A percentile compares a stretch with the other conserved stretches of the same genome.
Conservation (phyloP, 2,888 invertebrate species). For the Galerucella calmariensis region DNA sequence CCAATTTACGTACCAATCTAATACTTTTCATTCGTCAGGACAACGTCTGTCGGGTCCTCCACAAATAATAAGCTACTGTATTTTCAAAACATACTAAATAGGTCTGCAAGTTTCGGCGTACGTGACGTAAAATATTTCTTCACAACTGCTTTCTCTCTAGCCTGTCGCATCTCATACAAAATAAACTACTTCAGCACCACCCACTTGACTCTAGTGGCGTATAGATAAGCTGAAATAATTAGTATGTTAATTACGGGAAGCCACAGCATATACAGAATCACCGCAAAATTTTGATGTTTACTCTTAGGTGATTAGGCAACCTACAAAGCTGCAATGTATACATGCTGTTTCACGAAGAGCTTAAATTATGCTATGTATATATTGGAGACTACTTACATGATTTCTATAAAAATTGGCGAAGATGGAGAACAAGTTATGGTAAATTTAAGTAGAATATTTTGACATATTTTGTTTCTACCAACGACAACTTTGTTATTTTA, state of each 20-base stretch:
- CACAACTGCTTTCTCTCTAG: not conserved
- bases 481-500: too few species aligned
- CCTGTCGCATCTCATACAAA: not conserved
- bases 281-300: constrained; percentile 6
- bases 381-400: too few species aligned
- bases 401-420: too few species aligned
- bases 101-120: not conserved
- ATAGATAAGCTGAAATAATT: constrained; percentile 9
- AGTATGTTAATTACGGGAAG: constrained; percentile 4
- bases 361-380: too few species aligned
- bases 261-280: constrained; percentile 12
- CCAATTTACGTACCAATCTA: too few species aligned
- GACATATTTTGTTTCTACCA: too few species aligned
- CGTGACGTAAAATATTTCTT: not conserved
- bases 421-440: too few species aligned
- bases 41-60: not conserved
- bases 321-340: not conserved
- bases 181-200: constrained; percentile 1
- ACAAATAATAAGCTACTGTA: too few species aligned
- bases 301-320: constrained; percentile 3
- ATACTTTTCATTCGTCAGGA: too few species aligned
- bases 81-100: not conserved
- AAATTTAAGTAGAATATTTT: too few species aligned
- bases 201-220: not conserved
- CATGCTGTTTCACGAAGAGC: not conserved